Evolutionary conservation across 23 tunicate species (phyloP), one percentile per base, ranked within the genome.

Genomic region (Ciona savignyi): DNA sequence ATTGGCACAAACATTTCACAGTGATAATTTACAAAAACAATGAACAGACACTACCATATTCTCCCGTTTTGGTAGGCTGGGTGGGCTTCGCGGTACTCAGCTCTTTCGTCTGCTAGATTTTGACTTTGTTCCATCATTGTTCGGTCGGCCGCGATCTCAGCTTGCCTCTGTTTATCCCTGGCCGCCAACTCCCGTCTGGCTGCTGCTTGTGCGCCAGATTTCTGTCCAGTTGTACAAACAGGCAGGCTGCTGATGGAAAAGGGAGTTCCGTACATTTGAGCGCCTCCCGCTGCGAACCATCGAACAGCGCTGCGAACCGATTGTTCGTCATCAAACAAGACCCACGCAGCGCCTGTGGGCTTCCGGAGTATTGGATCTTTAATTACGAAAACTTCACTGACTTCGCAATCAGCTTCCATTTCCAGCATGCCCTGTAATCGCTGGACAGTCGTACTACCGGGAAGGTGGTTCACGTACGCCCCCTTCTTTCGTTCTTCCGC

Each of bases 51-150:
- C 56, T 63, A 86, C 81, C 88, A 88, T 70, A 88, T 88, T 35
- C 96, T 48, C 0, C 96, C 96, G 65, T 70, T 75, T 73, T 88
- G 96, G 62, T 88, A 88, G 32, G 96, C 96, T 11, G 96, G 96
- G 77, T 88, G 96, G 1, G 86, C 87, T 62, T 82, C 96, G 3
- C 96, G 51, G 65, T 88, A 88, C 19, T 77, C 80, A 23, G 96
- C 96, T 48, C 96, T 65, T 67, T 88, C 96, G 0, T 86, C 87
- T 32, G 96, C 96, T 15, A 88, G 65, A 27, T 78, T 60, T 33
- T 72, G 80, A 65, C 87, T 88, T 20, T 71, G 87, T 29, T 88
- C 96, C 76, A 88, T 66, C 83, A 88, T 67, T 25, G 51, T 32
- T 27, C 76, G 78, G 61, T 82, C 96, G 0, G 23, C 66, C 0